Base-by-base conservation (phyloP, 53 echinoderm and acorn worm genomes). In the Holothuria leucospilota region DNA sequence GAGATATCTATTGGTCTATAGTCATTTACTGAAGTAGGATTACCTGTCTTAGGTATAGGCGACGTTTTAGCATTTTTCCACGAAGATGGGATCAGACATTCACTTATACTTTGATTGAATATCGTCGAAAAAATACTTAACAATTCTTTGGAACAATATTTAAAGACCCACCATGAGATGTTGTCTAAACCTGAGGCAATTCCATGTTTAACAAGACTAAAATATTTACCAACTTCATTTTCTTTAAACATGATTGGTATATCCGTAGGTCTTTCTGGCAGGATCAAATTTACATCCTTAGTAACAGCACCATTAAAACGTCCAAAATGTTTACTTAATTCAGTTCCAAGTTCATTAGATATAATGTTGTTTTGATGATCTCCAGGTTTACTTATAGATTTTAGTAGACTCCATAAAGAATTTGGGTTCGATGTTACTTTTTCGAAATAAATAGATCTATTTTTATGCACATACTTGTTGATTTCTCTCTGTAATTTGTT, bases 281-380 rank as follows among this genome's bases (percentile, higher is more conserved):
- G 24, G 67, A 67, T 66, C 27, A 65, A 20, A 67, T 67, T n/a
- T n/a, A n/a, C n/a, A n/a, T n/a, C n/a, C n/a, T n/a, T n/a, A n/a
- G n/a, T n/a, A n/a, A n/a, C n/a, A n/a, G 67, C 25, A 67, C 13
- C 13, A 23, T 67, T 67, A n/a, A 67, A 67, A 67, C 18, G 67
- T 67, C 18, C 11, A 67, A 67, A 67, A 67, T 67, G 24, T 20
- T 67, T 3, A 67, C 29, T 67, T 67, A 67, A 67, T 20, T 67
- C 67, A 67, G 29, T 23, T 67, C 67, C 67, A 67, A 67, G 67
- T 8, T 67, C 67, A 67, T 29, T 67, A n/a, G 67, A 67, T 67
- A 21, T 67, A 25, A 67, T 20, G 5, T 6, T 67, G 20, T 67
- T 67, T 25, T 67, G 4, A 67, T 67, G 67, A 23, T 67, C 67